phyloP scores from a whole-genome alignment of 2,797 vertebrate genomes.

The Gila robusta region DNA sequence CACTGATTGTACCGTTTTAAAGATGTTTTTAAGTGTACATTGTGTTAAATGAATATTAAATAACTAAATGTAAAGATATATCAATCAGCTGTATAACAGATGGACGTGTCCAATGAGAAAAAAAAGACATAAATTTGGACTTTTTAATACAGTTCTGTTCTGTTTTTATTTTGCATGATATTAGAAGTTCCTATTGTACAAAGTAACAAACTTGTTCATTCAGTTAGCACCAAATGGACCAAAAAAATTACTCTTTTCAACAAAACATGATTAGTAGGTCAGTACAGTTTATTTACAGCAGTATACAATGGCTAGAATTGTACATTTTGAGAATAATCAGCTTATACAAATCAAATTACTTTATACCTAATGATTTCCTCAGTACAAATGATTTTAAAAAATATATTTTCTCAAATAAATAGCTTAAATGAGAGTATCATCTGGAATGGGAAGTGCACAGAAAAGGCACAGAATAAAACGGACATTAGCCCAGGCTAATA shows the following conservation, averaged over 20 bases:
- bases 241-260: background rate
- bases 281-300: constrained; percentile 35
- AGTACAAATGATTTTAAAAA: constrained; percentile 4
- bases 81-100: constrained; percentile 62
- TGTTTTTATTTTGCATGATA: constrained; percentile 37
- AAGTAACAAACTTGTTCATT: constrained; percentile 20
- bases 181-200: background rate
- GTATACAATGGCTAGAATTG: constrained; percentile 14
- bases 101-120: constrained; percentile 52
- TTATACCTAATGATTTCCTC: constrained; percentile 31
- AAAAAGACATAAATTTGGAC: constrained; percentile 66
- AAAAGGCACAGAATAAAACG: background rate
- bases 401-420: constrained; percentile 39
- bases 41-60: constrained; percentile 75
- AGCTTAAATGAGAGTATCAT: constrained; percentile 18
- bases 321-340: constrained; percentile 10
- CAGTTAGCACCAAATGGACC: constrained; percentile 9
- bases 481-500: constrained; percentile 75
- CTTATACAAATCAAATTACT: background rate
- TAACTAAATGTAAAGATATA: constrained; percentile 67
- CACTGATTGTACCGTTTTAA: constrained; percentile 75
- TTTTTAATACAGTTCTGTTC: constrained; percentile 51
- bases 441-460: background rate
- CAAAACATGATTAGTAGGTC: constrained; percentile 14
- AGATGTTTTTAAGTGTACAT: constrained; percentile 73